phyloP scores from a whole-genome alignment of 1,140 invertebrate species.

The Elymnias hypermnestra region DNA sequence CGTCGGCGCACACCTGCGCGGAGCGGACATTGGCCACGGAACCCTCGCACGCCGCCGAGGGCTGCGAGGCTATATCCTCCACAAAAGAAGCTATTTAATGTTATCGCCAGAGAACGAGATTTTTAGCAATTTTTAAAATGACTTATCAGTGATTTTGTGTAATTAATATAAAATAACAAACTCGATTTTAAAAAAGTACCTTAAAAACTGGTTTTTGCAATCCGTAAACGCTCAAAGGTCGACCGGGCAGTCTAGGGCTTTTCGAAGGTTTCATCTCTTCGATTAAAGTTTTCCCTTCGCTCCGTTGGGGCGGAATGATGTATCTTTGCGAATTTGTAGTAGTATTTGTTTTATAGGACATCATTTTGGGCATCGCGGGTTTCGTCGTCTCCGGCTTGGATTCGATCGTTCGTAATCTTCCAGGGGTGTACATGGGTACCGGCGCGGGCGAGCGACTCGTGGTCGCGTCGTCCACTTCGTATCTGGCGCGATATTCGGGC shows the following conservation, averaged over 20 bases:
- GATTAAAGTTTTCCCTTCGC: background rate
- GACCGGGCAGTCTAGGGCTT: constrained; percentile 19
- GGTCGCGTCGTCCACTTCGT: constrained; percentile 25
- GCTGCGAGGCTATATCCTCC: no score
- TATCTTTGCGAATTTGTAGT: background rate
- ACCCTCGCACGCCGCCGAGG: no score
- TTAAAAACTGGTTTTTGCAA: constrained; percentile 39
- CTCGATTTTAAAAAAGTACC: no score
- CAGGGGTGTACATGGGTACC: constrained; percentile 2
- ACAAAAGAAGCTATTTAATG: no score
- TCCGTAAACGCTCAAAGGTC: constrained; percentile 18
- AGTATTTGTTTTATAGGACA: background rate
- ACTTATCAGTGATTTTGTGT: no score
- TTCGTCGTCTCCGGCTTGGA: constrained; percentile 11
- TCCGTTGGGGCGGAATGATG: background rate
- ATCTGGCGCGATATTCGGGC: constrained; percentile 42
- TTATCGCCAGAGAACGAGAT: no score
- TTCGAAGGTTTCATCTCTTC: constrained; percentile 7
- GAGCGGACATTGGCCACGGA: no score
- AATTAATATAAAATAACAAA: no score
- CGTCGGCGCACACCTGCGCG: constrained; percentile 44
- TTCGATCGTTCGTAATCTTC: constrained; percentile 9
- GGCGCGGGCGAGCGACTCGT: constrained; percentile 7
- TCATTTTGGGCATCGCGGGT: constrained; percentile 9
- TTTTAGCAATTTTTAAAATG: no score